Evolutionary conservation across 2,797 vertebrate species (phyloP), one percentile per base, ranked within the genome.

Genomic region (Botia kubotai): DNA sequence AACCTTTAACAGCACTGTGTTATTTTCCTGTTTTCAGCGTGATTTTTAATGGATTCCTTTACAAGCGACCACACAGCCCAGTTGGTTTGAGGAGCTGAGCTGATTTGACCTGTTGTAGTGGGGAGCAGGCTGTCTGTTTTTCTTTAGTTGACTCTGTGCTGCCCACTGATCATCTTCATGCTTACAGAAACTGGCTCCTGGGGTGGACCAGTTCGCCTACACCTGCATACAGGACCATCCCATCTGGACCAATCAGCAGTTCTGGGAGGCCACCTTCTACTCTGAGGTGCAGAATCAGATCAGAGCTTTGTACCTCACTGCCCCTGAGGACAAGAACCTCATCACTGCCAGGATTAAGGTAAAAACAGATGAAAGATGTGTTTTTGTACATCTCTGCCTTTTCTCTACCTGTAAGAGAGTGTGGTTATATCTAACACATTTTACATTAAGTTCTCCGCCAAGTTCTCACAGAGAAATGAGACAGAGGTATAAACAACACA

Each of bases 241-340:
- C 53, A 95, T 99, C 83, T 99, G 98, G 98, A 95, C 97, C 83
- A 99, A 95, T 90, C 97, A 98, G 83, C 97, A 98, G 82, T 99
- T 99, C 86, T 99, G 98, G 98, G 98, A 99, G 90, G 95, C 97
- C 79, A 98, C 97, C 2, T 99, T 99, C 91, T 99, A 99, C 74
- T 97, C 94, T 62, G 97, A 97, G 0, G 98, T 98, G 48, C 97
- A 99, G 85, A 93, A 95, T 86, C 97, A 99, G 90, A 97, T 99
- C 89, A 92, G 98, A 48, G 91, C 95, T 43, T 94, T 99, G 70
- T 99, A 99, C 90, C 95, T 99, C 3, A 96, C 92, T 81, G 87
- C 93, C 26, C 94, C 93, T 33, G 95, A 94, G 55, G 94, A 95
- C 79, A 95, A 89, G 87, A 91, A 90, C n/a, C 72, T 83, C 80